Base-by-base conservation (phyloP, 2,113 vertebrate genomes). In the Corythoichthys intestinalis region DNA sequence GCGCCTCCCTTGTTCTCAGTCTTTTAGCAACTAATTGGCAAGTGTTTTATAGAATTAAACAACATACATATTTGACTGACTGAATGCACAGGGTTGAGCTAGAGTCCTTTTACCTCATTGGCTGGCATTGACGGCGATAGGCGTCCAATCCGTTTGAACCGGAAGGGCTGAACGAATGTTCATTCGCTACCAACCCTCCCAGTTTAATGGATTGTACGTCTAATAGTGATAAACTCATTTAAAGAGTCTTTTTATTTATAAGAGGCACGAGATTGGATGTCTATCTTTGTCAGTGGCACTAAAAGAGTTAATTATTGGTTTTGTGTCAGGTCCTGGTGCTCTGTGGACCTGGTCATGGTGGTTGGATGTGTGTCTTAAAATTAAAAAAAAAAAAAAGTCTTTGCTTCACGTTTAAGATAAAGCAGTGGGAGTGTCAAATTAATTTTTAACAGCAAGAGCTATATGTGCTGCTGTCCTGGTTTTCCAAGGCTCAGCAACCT, bases 11-110 rank as follows among this genome's bases (percentile, higher is more conserved):
- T 72, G 79, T 58, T 76, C 68, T 72, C 74, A 75, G 64, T 75
- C 83, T 83, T 87, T 87, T 66, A 77, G 74, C 67, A 1, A 67
- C 72, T 85, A 66, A 84, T 69, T 77, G 61, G 82, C 62, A 81
- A 69, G 78, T 84, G 76, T 87, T 90, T 84, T 83, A 77, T 83
- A 75, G 70, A 82, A 76, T 81, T 72, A 80, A 59, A 38, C 86
- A 78, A 86, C 89, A 83, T 85, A 78, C 20, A 6, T 41, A 3
- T 89, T 86, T 85, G 90, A 92, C 90, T 92, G 91, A 92, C 90
- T 70, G 78, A 91, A 86, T 82, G 78, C 66, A 14, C 67, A 34
- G 76, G 83, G 81, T 83, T 83, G 70, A 77, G 79, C 76, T 83
- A 81, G 82, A 86, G 72, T 86, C 66, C 89, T 65, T 86, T 84